A percentile compares a stretch with the other conserved stretches of the same genome.
phyloP scores from a whole-genome alignment of 2,888 invertebrate genomes.

The Apotomis capreana region DNA sequence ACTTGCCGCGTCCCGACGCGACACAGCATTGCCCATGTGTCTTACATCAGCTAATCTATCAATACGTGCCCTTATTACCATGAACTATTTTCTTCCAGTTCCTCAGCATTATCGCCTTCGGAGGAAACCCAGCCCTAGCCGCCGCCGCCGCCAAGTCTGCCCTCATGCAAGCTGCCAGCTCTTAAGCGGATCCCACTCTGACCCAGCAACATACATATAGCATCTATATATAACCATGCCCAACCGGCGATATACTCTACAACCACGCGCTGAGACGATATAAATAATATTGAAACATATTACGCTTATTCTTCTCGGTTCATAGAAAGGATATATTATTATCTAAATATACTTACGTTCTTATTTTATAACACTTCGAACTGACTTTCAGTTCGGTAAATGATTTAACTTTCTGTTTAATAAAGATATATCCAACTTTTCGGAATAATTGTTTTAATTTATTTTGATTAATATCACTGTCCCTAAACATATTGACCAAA shows the following conservation, averaged over 20 bases:
- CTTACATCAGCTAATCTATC: no score
- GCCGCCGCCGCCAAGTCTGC: slow-evolving; percentile 54
- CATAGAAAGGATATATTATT: slow-evolving; percentile 47
- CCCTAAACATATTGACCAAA: not conserved
- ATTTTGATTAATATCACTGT: slow-evolving; percentile 6
- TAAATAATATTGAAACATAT: slow-evolving; percentile 40
- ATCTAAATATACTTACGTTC: slow-evolving; percentile 71
- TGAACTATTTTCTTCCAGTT: slow-evolving; percentile 52
- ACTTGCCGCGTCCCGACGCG: no score
- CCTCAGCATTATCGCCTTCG: slow-evolving; percentile 51
- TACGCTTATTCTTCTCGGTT: slow-evolving; percentile 33
- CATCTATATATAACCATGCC: slow-evolving; percentile 46
- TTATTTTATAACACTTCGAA: slow-evolving; percentile 58
- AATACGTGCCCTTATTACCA: not conserved
- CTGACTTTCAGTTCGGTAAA: slow-evolving; percentile 64
- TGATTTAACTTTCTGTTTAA: slow-evolving; percentile 53
- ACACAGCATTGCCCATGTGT: no score
- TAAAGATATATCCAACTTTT: slow-evolving; percentile 72
- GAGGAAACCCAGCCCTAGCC: slow-evolving; percentile 50
- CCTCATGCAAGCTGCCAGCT: slow-evolving; percentile 45
- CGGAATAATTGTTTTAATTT: slow-evolving; percentile 16
- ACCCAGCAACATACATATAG: slow-evolving; percentile 44
- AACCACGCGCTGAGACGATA: slow-evolving; percentile 22
- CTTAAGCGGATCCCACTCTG: slow-evolving; percentile 43
- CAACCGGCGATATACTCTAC: slow-evolving; percentile 27